Base-by-base conservation (phyloP, 2,888 invertebrate species). In the Automeris io region DNA sequence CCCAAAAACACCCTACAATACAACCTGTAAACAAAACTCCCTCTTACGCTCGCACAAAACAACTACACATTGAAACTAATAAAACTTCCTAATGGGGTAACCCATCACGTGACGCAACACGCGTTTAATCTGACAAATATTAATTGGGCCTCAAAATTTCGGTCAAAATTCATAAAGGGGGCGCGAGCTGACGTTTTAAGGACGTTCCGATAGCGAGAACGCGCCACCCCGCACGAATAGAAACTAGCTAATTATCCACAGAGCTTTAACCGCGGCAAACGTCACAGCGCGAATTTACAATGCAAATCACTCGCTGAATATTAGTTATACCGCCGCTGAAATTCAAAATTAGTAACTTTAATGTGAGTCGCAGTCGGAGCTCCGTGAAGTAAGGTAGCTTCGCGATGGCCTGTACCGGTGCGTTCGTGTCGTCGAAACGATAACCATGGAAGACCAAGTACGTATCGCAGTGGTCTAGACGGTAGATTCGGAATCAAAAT, bases 301-400 rank as follows among this genome's bases (percentile, higher is more conserved):
- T 86, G 83, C 86, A 85, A 86, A 86, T 86, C 69, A 76, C 65
- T 64, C 61, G 76, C 73, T 80, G 78, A 81, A 82, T 85, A 83
- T 83, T 85, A 83, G 78, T 80, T 80, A 79, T 66, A 80, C 70
- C 80, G 81, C 78, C 68, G 65, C 66, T 73, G 77, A 79, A 82
- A 77, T 80, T 85, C 78, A 81, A 85, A 85, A 83, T 85, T 81
- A 81, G 61, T 78, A 74, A 85, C 80, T 85, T 83, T 80, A 85
- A 80, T 85, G 82, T 77, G 70, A 67, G 79, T 79, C 74, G 77
- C 86, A 86, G 86, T 86, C 76, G 71, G 69, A 71, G 73, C 69
- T 71, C 71, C 63, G 81, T 73, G 81, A 75, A 66, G 76, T 58
- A 70, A 76, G 82, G 76, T 74, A 74, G 69, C 60, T 76, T 60